A percentile compares a stretch with the other conserved stretches of the same genome.
Evolutionary conservation across 2,888 invertebrate species (phyloP).

Genomic region (Lepidocyrtoides sp.): DNA sequence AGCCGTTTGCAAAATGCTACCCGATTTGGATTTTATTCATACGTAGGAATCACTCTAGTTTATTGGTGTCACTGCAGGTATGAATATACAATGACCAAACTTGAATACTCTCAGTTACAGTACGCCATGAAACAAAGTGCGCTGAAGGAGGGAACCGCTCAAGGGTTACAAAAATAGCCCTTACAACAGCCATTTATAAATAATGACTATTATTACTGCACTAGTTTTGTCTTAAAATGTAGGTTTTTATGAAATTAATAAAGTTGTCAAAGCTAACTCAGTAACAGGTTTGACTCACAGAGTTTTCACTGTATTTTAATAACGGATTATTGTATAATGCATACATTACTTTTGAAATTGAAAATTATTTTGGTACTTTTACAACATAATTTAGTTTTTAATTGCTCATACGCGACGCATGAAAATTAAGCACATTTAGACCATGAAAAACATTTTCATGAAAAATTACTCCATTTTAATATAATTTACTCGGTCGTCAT

Average conservation of each 20-base stretch:
- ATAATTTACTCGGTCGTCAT: slow-evolving; percentile 78
- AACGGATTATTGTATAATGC: no score
- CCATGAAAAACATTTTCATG: background rate
- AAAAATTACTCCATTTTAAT: background rate
- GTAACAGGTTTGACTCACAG: no score
- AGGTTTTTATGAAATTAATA: no score
- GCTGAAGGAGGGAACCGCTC: slow-evolving; percentile 89
- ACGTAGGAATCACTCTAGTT: slow-evolving; percentile 89
- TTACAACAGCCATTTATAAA: no score
- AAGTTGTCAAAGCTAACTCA: no score
- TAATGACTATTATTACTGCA: no score
- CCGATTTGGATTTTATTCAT: slow-evolving; percentile 90
- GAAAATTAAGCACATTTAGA: background rate
- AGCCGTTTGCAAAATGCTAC: slow-evolving; percentile 90
- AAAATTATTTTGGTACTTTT: no score
- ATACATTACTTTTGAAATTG: no score
- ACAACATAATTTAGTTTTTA: no score
- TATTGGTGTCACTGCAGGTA: slow-evolving; percentile 90
- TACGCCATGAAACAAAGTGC: slow-evolving; percentile 89
- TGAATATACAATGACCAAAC: slow-evolving; percentile 90
- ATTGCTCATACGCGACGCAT: no score
- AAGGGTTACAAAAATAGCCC: slow-evolving; percentile 79
- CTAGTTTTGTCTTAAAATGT: no score
- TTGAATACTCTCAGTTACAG: slow-evolving; percentile 90
- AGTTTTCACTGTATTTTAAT: no score